Evolutionary conservation across 2,888 invertebrate species (phyloP).

Genomic region (Xestia ashworthii): DNA sequence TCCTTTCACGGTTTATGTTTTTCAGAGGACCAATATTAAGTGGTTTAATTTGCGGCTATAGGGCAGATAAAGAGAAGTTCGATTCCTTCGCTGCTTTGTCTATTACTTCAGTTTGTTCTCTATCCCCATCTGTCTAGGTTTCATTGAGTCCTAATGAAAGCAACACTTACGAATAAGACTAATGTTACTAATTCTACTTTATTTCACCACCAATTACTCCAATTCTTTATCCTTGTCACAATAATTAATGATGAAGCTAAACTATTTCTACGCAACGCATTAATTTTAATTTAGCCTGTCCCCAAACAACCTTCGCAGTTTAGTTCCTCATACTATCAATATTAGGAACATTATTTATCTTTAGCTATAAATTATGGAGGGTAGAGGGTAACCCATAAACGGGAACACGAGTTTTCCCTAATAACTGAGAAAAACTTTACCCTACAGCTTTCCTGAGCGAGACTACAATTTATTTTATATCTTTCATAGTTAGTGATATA

Average conservation of each 20-base stretch:
- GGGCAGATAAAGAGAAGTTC: neutral
- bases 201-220: slow-evolving; percentile 2
- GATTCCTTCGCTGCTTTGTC: neutral
- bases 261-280: slow-evolving; percentile 13
- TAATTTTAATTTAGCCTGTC: slow-evolving; percentile 40
- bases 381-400: neutral
- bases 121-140: neutral
- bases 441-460: neutral
- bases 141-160: neutral
- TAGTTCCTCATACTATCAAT: slow-evolving; percentile 22
- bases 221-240: slow-evolving; percentile 19
- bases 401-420: neutral
- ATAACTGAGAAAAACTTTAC: neutral
- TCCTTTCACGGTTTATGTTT: neutral
- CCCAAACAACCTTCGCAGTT: neutral
- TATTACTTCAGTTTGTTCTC: neutral
- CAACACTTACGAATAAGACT: neutral
- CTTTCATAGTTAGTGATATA: neutral
- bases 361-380: slow-evolving; percentile 11
- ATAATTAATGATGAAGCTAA: slow-evolving; percentile 18
- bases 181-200: neutral
- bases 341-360: slow-evolving; percentile 30
- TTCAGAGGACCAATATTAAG: neutral
- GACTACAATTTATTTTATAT: neutral
- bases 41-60: neutral